Evolutionary conservation across 1,140 invertebrate species (phyloP).

Genomic region (Apis cerana): DNA sequence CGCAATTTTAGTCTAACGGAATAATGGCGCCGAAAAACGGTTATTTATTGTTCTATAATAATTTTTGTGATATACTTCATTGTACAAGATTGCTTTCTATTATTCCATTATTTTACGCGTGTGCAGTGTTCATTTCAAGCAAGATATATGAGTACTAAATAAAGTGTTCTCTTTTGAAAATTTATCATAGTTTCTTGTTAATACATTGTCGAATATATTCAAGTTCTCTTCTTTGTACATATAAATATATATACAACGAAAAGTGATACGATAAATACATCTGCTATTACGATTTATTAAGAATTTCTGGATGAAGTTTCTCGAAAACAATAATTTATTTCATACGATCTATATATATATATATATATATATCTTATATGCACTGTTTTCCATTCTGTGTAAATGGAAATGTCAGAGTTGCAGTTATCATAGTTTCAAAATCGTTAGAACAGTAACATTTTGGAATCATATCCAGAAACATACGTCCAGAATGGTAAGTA

Average conservation of each 20-base stretch:
- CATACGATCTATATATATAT: neutral
- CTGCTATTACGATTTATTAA: neutral
- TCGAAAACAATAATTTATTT: slow-evolving; percentile 2
- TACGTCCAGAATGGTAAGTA: slow-evolving; percentile 14
- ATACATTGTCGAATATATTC: neutral
- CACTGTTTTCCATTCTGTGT: neutral
- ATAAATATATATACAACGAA: neutral
- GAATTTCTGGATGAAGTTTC: neutral
- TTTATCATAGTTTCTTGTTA: too few species aligned
- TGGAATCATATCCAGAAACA: neutral
- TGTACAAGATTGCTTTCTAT: neutral
- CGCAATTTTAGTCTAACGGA: neutral
- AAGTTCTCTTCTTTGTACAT: neutral
- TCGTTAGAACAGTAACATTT: slow-evolving; percentile 9
- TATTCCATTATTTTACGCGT: neutral
- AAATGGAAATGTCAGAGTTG: slow-evolving; percentile 38
- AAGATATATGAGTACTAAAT: too few species aligned
- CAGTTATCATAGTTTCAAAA: slow-evolving; percentile 21
- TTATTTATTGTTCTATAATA: neutral
- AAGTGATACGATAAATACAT: neutral
- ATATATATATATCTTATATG: neutral
- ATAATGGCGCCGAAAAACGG: neutral
- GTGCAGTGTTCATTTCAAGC: neutral
- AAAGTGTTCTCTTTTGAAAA: neutral
- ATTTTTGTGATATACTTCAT: neutral